These are phyloP conservation scores for Trididemnum nubilum DNA, from an alignment of 23 tunicate genomes.

Conservation along the genomic window DNA sequence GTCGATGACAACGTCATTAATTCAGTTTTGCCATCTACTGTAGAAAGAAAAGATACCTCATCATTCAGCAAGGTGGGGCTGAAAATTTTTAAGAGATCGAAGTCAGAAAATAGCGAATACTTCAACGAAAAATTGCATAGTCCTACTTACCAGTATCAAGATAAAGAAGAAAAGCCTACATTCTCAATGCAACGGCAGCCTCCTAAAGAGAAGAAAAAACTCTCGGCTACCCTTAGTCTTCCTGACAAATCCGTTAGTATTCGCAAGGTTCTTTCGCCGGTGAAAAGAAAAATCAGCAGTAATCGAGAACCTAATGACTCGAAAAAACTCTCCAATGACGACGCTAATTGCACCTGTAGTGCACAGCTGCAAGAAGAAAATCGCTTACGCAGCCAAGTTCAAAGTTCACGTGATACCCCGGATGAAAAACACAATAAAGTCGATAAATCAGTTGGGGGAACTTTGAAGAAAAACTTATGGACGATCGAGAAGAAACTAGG, in stretches of 20 bases:
- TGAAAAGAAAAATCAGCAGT: slow-evolving; percentile 8
- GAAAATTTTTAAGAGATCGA: slow-evolving; percentile 10
- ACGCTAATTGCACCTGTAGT: too few species aligned
- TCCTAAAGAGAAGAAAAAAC: slow-evolving; percentile 33
- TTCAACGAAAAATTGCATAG: not conserved
- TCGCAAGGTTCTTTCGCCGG: not conserved
- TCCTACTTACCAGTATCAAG: not conserved
- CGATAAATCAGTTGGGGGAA: not conserved
- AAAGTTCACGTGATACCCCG: not conserved
- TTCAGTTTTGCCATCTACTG: too few species aligned
- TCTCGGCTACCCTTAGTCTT: slow-evolving; percentile 16
- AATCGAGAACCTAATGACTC: not conserved
- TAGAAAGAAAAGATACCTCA: not conserved
- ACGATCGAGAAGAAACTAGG: not conserved
- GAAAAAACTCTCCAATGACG: not conserved
- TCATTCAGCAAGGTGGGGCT: too few species aligned
- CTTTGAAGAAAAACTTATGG: not conserved
- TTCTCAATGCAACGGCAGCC: not conserved
- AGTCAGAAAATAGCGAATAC: slow-evolving; percentile 15
- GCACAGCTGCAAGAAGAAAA: not conserved
- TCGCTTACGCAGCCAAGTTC: not conserved
- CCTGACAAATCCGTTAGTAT: not conserved
- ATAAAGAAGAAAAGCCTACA: not conserved
- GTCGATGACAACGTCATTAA: too few species aligned
- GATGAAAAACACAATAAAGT: not conserved